Percentiles rank a stretch among this genome's conserved stretches.
phyloP scores from a whole-genome alignment of 2,888 invertebrate genomes.

The Rotaria sp. region DNA sequence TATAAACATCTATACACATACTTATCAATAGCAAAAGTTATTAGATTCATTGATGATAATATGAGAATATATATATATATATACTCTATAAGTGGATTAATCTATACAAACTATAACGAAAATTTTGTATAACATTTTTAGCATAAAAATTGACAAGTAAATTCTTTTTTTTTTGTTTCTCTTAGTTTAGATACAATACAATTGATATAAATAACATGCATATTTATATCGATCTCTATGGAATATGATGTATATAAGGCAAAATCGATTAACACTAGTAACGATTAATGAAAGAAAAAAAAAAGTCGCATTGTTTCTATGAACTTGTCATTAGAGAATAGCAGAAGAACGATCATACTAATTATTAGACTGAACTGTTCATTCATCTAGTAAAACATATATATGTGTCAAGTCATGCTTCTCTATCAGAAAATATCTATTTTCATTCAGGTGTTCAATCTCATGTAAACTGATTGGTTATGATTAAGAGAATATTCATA shows the following conservation, averaged over 20 bases:
- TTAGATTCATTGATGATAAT: not conserved
- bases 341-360: not conserved
- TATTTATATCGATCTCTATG: not conserved
- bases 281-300: not conserved
- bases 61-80: too few species aligned
- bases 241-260: not conserved
- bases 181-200: too few species aligned
- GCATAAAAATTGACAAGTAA: not conserved
- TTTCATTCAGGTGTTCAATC: not conserved
- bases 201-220: not conserved
- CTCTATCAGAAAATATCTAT: not conserved
- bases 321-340: not conserved
- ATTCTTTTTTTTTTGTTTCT: not conserved
- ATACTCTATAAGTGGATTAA: not conserved
- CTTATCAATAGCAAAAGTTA: not conserved
- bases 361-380: not conserved
- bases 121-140: not conserved
- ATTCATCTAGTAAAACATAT: not conserved
- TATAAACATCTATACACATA: not conserved
- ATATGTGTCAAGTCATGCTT: not conserved
- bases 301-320: not conserved
- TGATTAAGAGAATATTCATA: not conserved
- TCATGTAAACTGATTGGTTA: not conserved
- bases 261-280: not conserved
- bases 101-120: not conserved